Evolutionary conservation across 1,140 invertebrate genomes (phyloP), one percentile per base, ranked within the genome.

Genomic region (Zaprionus vittiger): DNA sequence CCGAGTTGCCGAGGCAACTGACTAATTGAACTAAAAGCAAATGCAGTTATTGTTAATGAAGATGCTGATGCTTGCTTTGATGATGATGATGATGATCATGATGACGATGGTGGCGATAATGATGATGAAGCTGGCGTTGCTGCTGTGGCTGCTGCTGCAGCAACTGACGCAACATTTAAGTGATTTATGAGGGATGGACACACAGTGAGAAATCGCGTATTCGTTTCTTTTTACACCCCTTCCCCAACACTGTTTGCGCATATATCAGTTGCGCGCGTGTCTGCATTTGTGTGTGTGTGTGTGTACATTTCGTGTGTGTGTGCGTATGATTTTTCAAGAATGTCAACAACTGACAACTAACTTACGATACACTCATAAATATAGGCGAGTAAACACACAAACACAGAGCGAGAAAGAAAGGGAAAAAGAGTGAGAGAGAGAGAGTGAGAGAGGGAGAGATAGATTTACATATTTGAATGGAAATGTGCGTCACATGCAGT

Each of bases 261-360:
- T 63, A 57, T 41, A 76, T 61, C 72, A 73, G 41, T 68, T 68
- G 44, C 31, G 57, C 63, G 38, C 47, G 56, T 47, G 22, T 34
- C 34, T 4, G 6, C n/a, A 2, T 14, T 9, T 49, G 14, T 44
- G 24, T 49, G 49, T 61, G 37, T 61, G 37, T 3, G 38, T 34
- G 49, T 20, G 54, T 47, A 60, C 22, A 52, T 49, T 26, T 34
- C 41, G 15, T 49, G 47, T 26, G 34, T 67, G 54, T 57, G 52
- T 70, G 62, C 44, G 73, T 47, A 85, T 73, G 82, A 85, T 81
- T 86, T 85, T 85, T 85, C 82, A 85, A 76, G 79, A 85, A 75
- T 85, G 82, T 85, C 82, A 85, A 66, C 71, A 67, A 52, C 68
- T 73, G 84, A 81, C 79, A 85, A 54, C 75, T 70, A 84, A 68